phyloP scores from a whole-genome alignment of 2,113 vertebrate species.

The Gasterosteus nipponicus region DNA sequence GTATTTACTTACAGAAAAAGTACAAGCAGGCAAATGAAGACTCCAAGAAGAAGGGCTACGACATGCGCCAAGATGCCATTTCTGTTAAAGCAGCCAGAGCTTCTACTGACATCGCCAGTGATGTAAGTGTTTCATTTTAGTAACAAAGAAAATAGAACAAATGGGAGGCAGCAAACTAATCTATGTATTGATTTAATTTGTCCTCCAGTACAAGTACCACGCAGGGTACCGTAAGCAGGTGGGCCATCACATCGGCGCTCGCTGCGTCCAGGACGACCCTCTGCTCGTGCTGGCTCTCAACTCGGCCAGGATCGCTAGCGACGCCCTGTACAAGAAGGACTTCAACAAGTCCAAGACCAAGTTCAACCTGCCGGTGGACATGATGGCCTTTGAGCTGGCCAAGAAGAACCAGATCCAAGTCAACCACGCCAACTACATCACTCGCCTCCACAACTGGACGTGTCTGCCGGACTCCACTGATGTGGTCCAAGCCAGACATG shows the following conservation, averaged over 20 bases:
- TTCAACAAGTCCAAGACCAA: constrained; percentile 90
- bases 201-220: constrained; percentile 85
- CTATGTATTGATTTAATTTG: too few species aligned
- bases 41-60: constrained; percentile 88
- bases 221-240: constrained; percentile 92
- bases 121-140: background rate
- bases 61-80: constrained; percentile 87
- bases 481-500: constrained; percentile 84
- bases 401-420: constrained; percentile 89
- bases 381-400: constrained; percentile 86
- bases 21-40: constrained; percentile 91
- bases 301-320: constrained; percentile 90
- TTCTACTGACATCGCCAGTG: constrained; percentile 83
- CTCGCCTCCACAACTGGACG: constrained; percentile 87
- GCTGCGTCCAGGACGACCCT: constrained; percentile 86
- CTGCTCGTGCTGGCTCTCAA: constrained; percentile 89
- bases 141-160: too few species aligned
- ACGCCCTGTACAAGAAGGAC: constrained; percentile 90
- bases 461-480: constrained; percentile 90
- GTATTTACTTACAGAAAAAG: constrained; percentile 81
- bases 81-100: constrained; percentile 85
- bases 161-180: too few species aligned
- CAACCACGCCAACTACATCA: constrained; percentile 86
- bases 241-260: constrained; percentile 90
- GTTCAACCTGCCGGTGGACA: constrained; percentile 87